These are phyloP conservation scores for Brachionus paranguensis DNA, from an alignment of 1,140 invertebrate species.

Conservation along the genomic window DNA sequence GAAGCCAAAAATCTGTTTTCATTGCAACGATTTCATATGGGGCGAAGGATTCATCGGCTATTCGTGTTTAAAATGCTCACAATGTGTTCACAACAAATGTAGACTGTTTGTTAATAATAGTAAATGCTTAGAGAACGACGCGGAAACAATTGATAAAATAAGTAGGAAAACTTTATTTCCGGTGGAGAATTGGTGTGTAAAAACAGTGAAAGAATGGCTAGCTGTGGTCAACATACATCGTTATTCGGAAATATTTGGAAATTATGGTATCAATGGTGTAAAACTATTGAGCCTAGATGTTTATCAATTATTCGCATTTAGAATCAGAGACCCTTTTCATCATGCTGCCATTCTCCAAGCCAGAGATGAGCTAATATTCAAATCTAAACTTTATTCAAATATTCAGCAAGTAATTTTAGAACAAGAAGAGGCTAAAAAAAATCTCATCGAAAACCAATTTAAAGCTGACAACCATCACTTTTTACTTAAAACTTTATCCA, in stretches of 20 bases:
- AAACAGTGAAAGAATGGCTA: conserved; percentile 31
- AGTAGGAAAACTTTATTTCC: neutral
- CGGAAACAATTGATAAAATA: neutral
- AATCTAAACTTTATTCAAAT: neutral
- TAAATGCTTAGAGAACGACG: neutral
- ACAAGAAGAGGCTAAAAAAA: conserved; percentile 4
- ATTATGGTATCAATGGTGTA: neutral
- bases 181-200: neutral
- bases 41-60: conserved; percentile 26
- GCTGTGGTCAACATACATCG: conserved; percentile 34
- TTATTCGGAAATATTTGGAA: conserved; percentile 16
- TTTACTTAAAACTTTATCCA: neutral
- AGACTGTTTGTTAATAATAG: neutral
- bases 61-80: neutral
- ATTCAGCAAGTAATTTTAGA: conserved; percentile 22
- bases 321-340: conserved; percentile 14
- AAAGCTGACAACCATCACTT: conserved; percentile 23
- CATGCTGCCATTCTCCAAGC: conserved; percentile 32
- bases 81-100: conserved; percentile 24
- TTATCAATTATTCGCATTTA: neutral
- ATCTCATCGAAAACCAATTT: neutral
- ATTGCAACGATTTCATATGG: conserved; percentile 29
- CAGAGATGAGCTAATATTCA: conserved; percentile 4
- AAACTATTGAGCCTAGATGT: neutral
- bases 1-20: neutral